Base-by-base conservation (phyloP, 2,113 vertebrate genomes). In the Rynchops niger region DNA sequence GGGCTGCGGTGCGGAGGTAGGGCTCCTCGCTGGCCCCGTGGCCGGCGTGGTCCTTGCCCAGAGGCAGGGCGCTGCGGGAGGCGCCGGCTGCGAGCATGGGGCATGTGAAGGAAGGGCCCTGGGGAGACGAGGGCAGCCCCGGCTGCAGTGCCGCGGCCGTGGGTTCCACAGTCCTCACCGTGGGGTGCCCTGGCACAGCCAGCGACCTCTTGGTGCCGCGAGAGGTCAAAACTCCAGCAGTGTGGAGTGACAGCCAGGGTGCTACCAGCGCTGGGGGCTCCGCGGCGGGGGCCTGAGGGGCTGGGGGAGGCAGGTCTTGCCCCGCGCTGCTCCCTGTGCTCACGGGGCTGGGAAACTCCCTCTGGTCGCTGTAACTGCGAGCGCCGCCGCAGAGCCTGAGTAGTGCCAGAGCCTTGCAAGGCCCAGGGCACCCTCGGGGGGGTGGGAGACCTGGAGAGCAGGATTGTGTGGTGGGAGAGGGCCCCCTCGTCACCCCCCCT, bases 1-100 rank as follows among this genome's bases (percentile, higher is more conserved):
- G 97, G 87, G 99, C 99, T 36, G 99, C 98, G 1, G 98, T 99
- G 86, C 98, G 99, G 94, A 99, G 99, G 99, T 97, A 94, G 56
- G 86, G 56, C 65, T 5, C 6, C 50, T 23, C 0, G 2, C 38
- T 5, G 59, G 45, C 32, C 36, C n/a, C 0, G 1, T 20, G 30
- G 56, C 50, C 1, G 0, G 38, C 6, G 3, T 0, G 0, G 8
- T 32, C 30, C 26, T 15, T 45, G 47, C 20, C 34, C 3, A 1
- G 9, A 14, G 22, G 9, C 43, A 49, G 26, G 56, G 49, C 3
- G 5, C 56, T 22, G 49, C 1, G 1, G n/a, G 56, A 42, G 52
- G 34, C 3, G 1, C 30, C 8, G 8, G 9, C 53, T 14, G 13
- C 26, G 36, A 36, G 50, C 3, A 6, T 0, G 4, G 58, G 11